These are phyloP conservation scores for Perithous albicinctus DNA, from an alignment of 2,888 invertebrate genomes.

Conservation along the genomic window DNA sequence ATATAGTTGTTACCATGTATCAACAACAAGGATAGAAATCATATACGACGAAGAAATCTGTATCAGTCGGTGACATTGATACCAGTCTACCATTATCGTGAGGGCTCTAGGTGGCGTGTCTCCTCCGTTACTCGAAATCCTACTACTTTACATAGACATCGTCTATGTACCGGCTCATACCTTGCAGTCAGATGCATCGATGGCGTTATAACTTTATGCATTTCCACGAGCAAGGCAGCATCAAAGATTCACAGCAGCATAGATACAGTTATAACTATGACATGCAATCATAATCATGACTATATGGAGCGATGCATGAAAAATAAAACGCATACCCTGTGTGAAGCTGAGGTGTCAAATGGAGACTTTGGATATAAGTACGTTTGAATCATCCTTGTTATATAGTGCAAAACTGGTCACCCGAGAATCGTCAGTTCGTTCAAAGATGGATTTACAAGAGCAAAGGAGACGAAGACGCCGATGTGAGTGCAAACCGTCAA, in stretches of 20 bases:
- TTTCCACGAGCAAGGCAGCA: neutral
- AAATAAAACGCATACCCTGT: neutral
- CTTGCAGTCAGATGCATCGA: neutral
- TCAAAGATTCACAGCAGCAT: neutral
- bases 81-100: constrained; percentile 6
- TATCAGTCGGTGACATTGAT: constrained; percentile 44
- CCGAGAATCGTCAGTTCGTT: neutral
- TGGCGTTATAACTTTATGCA: neutral
- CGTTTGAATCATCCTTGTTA: neutral
- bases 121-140: constrained; percentile 68
- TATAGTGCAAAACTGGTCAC: neutral
- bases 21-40: neutral
- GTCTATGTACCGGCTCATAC: too few species aligned
- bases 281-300: too few species aligned
- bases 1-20: neutral
- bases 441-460: neutral
- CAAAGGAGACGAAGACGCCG: neutral
- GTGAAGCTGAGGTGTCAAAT: neutral
- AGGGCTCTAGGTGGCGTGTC: constrained; percentile 52
- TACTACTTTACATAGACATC: constrained; percentile 38
- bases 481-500: neutral
- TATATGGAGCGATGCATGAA: too few species aligned
- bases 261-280: too few species aligned
- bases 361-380: neutral
- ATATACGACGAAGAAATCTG: neutral